phyloP scores from a whole-genome alignment of 2,797 vertebrate genomes.

The Pyrocephalus nanus region DNA sequence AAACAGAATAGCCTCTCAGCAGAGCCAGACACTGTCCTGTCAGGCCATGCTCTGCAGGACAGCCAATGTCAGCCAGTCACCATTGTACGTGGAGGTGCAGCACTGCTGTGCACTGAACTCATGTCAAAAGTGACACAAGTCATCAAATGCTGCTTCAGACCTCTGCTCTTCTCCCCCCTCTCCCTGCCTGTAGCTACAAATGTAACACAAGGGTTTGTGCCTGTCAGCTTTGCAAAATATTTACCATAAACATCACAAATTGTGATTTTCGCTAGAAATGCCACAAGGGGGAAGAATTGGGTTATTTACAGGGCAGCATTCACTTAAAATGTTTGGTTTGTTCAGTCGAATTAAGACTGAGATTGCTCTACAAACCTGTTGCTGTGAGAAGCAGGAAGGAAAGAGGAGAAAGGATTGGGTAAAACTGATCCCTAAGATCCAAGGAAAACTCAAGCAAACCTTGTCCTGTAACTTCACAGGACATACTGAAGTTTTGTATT shows the following conservation, averaged over 20 bases:
- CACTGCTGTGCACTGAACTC: neutral
- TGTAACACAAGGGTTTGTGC: neutral
- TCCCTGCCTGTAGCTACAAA: neutral
- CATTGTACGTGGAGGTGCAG: accelerated
- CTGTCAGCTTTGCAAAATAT: neutral
- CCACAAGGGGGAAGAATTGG: constrained; percentile 44
- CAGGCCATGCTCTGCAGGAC: neutral
- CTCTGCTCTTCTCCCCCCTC: neutral
- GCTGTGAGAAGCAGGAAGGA: neutral
- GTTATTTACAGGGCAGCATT: neutral
- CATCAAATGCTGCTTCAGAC: neutral
- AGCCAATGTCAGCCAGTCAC: neutral
- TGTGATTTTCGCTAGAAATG: neutral
- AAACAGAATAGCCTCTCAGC: neutral
- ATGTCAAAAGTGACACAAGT: neutral
- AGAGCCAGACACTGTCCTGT: neutral
- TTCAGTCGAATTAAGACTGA: neutral
- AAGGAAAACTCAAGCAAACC: neutral
- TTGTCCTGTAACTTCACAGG: neutral
- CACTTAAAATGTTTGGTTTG: neutral
- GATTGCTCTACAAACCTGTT: neutral
- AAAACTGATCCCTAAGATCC: neutral
- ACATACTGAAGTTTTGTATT: neutral
- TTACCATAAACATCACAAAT: neutral
- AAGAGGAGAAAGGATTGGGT: neutral